A percentile compares a stretch with the other conserved stretches of the same genome.
phyloP scores from a whole-genome alignment of 2,888 invertebrate genomes.

The Aleiodes leptofemur region DNA sequence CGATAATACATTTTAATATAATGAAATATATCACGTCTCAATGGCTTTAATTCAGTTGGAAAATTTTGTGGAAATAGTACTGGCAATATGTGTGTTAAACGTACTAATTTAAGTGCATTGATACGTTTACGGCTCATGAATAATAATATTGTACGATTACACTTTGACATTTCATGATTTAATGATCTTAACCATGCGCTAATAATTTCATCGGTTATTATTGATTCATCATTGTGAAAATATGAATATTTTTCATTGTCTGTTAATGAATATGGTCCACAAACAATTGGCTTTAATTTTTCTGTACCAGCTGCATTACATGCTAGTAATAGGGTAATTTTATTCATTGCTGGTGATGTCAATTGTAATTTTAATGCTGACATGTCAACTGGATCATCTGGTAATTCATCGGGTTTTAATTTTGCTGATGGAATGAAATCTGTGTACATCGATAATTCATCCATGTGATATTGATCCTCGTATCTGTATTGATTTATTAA shows the following conservation, averaged over 20 bases:
- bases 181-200: slow-evolving; percentile 59
- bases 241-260: slow-evolving; percentile 53
- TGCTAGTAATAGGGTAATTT: slow-evolving; percentile 56
- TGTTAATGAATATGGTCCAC: slow-evolving; percentile 56
- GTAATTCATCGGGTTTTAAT: not conserved
- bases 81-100: slow-evolving; percentile 59
- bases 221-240: slow-evolving; percentile 52
- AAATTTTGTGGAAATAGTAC: slow-evolving; percentile 64
- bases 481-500: slow-evolving; percentile 61
- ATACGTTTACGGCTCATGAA: slow-evolving; percentile 59
- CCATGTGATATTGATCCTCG: slow-evolving; percentile 64
- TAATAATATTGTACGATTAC: slow-evolving; percentile 61
- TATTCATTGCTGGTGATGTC: slow-evolving; percentile 27
- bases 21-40: slow-evolving; percentile 63
- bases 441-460: slow-evolving; percentile 64
- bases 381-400: not conserved
- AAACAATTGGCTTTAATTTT: slow-evolving; percentile 64
- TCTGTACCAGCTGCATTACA: slow-evolving; percentile 65
- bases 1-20: slow-evolving; percentile 66
- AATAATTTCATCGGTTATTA: slow-evolving; percentile 60
- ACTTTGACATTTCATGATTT: slow-evolving; percentile 57
- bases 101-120: slow-evolving; percentile 52
- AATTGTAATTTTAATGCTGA: not conserved
- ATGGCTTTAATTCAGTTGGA: slow-evolving; percentile 60
- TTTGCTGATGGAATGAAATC: slow-evolving; percentile 52